Evolutionary conservation across 2,888 invertebrate genomes (phyloP), one percentile per base, ranked within the genome.

Genomic region (Helobdella robusta): DNA sequence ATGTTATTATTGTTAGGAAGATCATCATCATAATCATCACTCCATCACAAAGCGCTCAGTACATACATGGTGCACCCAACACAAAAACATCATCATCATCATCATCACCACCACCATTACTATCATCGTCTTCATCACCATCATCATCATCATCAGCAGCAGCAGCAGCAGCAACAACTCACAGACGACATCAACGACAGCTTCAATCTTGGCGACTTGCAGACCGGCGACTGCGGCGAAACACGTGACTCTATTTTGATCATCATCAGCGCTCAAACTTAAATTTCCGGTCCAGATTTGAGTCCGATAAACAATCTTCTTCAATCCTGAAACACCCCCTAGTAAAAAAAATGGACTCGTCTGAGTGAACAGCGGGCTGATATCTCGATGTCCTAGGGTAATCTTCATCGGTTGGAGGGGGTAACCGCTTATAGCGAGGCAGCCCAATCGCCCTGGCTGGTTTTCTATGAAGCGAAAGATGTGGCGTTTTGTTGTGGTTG

Each of bases 401-500:
- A 69, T 35, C 23, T 64, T 66, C 18, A 69, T 34, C 30, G 68
- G 64, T 32, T 66, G 69, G 1, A 66, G 50, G 4, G 69, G 69
- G 52, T 61, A 68, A 23, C 67, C 69, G 0, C 69, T 67, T 20
- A 61, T 32, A 28, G 50, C 52, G 34, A 66, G 40, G 28, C 69
- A 69, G 23, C 67, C 52, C 48, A 69, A 46, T 1, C 66, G 61
- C 5, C 66, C 69, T 18, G 66, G 67, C 2, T 40, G 50, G 8
- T 54, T 54, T 34, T 67, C 67, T 15, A 67, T 64, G 28, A 65
- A 59, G 8, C 65, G 40, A 34, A 65, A 65, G 34, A 59, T 58
- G 30, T 58, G 54, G n/a, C n/a, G n/a, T n/a, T n/a, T n/a, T n/a
- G n/a, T n/a, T n/a, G n/a, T n/a, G n/a, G n/a, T n/a, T n/a, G n/a